Conservation (phyloP, 1,140 invertebrate genomes). For the Euwallacea fornicatus region DNA sequence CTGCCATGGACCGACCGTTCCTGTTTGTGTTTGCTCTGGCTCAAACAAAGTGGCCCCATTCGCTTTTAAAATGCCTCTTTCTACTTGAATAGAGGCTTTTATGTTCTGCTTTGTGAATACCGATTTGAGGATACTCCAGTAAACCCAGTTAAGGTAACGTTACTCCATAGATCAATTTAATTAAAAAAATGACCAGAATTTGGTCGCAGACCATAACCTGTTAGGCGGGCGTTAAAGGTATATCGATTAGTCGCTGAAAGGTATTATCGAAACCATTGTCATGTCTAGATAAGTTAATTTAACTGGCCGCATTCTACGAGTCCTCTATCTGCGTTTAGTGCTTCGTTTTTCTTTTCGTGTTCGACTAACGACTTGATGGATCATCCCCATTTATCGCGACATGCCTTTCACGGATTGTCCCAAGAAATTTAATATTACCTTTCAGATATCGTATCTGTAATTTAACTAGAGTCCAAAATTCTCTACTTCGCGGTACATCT, state of each 20-base stretch:
- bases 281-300: slow-evolving; percentile 24
- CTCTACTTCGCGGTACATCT: too few relatives aligned
- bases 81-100: slow-evolving; percentile 35
- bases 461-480: too few relatives aligned
- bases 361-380: slow-evolving; percentile 14
- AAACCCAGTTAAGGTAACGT: too few relatives aligned
- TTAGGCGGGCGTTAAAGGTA: slow-evolving; percentile 17
- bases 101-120: slow-evolving; percentile 25
- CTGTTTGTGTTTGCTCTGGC: slow-evolving; percentile 30
- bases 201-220: slow-evolving; percentile 11
- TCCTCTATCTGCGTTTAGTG: slow-evolving; percentile 4
- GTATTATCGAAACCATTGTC: slow-evolving; percentile 18
- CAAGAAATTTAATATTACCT: not conserved
- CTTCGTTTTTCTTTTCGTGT: slow-evolving; percentile 16
- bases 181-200: not conserved
- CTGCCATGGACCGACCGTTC: slow-evolving; percentile 30
- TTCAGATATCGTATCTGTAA: too few relatives aligned
- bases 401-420: slow-evolving; percentile 14
- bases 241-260: slow-evolving; percentile 18
- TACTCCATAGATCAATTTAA: too few relatives aligned
- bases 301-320: slow-evolving; percentile 20
- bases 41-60: slow-evolving; percentile 35
- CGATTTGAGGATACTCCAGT: not conserved
- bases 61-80: slow-evolving; percentile 35
- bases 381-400: slow-evolving; percentile 8